Conservation (phyloP, 2,888 invertebrate genomes). For the Agrilus cyanescens region DNA sequence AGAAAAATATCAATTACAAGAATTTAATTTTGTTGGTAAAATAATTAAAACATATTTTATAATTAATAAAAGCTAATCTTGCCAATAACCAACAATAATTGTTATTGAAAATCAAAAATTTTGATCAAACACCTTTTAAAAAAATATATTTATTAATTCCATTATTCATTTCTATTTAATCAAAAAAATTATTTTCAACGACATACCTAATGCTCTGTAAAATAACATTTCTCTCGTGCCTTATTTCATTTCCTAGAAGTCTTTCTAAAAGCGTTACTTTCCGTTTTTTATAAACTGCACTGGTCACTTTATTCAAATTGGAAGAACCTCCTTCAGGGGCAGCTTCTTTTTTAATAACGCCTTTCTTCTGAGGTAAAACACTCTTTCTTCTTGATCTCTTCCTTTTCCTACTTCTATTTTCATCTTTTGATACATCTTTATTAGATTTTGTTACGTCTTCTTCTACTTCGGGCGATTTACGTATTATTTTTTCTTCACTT, state of each 20-base stretch:
- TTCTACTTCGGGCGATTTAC: slow-evolving; percentile 21
- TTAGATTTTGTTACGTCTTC: slow-evolving; percentile 4
- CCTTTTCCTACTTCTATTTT: slow-evolving; percentile 10
- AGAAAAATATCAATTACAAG: too few relatives aligned
- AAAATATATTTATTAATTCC: too few relatives aligned
- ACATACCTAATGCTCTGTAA: slow-evolving; percentile 78
- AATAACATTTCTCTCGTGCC: slow-evolving; percentile 75
- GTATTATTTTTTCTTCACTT: slow-evolving; percentile 37
- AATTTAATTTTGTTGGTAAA: too few relatives aligned
- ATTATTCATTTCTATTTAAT: too few relatives aligned
- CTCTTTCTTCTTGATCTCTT: slow-evolving; percentile 10
- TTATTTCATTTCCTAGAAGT: slow-evolving; percentile 64
- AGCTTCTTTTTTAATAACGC: slow-evolving; percentile 1
- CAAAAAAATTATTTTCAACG: slow-evolving; percentile 63
- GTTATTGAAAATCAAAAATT: too few relatives aligned
- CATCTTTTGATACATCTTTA: background rate
- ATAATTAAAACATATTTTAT: too few relatives aligned
- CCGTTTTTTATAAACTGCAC: slow-evolving; percentile 18
- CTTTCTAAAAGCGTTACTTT: slow-evolving; percentile 54
- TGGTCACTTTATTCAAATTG: slow-evolving; percentile 10
- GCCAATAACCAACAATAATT: too few relatives aligned
- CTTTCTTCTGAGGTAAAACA: slow-evolving; percentile 9
- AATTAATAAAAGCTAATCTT: too few relatives aligned
- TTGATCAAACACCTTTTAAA: background rate
- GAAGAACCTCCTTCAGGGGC: slow-evolving; percentile 15